Evolutionary conservation across 2,113 vertebrate species (phyloP).

Genomic region (Phoenicopterus ruber): DNA sequence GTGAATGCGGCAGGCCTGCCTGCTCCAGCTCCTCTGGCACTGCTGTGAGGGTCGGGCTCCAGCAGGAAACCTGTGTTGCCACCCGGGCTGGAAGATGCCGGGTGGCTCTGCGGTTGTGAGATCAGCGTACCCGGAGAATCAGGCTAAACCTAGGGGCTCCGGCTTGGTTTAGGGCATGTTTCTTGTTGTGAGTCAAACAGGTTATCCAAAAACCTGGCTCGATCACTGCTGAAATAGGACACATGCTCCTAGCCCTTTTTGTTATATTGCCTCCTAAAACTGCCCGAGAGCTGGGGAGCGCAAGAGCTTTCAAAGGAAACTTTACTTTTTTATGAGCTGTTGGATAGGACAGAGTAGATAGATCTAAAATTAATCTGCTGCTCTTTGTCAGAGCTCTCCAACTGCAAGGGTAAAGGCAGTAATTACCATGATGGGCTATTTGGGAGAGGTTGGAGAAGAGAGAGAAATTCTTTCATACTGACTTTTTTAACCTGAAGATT

Average conservation of each 20-base stretch:
- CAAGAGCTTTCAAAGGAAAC: not conserved
- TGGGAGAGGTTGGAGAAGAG: not conserved
- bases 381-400: not conserved
- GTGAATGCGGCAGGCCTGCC: not conserved
- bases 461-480: not conserved
- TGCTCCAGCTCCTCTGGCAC: not conserved
- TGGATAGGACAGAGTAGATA: not conserved
- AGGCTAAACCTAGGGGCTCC: not conserved
- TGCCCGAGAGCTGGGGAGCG: not conserved
- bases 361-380: conserved; percentile 26
- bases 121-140: not conserved
- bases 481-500: not conserved
- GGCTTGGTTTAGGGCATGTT: not conserved
- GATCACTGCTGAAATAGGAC: not conserved
- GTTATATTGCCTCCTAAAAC: not conserved
- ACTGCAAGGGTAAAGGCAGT: not conserved
- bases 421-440: not conserved
- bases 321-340: conserved; percentile 32
- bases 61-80: not conserved
- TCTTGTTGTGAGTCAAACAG: not conserved
- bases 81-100: not conserved
- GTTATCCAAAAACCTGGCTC: not conserved
- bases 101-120: not conserved
- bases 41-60: not conserved
- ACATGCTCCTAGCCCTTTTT: not conserved